These are phyloP conservation scores for Monodelphis domestica DNA, from an alignment of 2,797 vertebrate genomes.

Conservation along the genomic window DNA sequence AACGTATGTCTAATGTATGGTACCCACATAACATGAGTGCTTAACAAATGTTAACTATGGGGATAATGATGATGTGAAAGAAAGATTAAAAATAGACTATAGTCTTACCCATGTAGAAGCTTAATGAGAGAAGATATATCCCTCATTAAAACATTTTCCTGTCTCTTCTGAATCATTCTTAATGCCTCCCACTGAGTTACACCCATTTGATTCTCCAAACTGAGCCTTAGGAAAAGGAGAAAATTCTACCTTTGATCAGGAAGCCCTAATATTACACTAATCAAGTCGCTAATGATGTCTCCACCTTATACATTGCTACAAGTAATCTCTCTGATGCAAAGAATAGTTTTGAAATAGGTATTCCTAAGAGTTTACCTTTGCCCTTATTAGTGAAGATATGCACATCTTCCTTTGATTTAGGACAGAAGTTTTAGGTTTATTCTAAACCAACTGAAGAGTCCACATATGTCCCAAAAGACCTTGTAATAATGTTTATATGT, in stretches of 20 bases:
- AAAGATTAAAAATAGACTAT: slow-evolving; percentile 75
- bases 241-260: slow-evolving; percentile 72
- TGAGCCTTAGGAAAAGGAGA: slow-evolving; percentile 62
- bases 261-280: slow-evolving; percentile 73
- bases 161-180: slow-evolving; percentile 70
- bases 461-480: neutral
- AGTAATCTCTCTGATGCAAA: slow-evolving; percentile 45
- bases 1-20: slow-evolving; percentile 40
- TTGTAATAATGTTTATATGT: neutral
- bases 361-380: slow-evolving; percentile 33
- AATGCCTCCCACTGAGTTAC: slow-evolving; percentile 68
- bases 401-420: slow-evolving; percentile 38
- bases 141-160: slow-evolving; percentile 72
- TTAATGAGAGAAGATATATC: slow-evolving; percentile 74
- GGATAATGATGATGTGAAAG: slow-evolving; percentile 63
- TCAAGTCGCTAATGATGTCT: slow-evolving; percentile 72
- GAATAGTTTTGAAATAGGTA: slow-evolving; percentile 2
- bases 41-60: slow-evolving; percentile 66
- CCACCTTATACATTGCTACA: slow-evolving; percentile 49
- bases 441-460: neutral
- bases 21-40: slow-evolving; percentile 56
- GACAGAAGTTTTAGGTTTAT: slow-evolving; percentile 3
- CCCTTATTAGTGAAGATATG: slow-evolving; percentile 20
- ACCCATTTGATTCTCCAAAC: slow-evolving; percentile 75
- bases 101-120: slow-evolving; percentile 71